Conservation (phyloP, 2,113 vertebrate genomes). For the Neolamprologus cancellatus region DNA sequence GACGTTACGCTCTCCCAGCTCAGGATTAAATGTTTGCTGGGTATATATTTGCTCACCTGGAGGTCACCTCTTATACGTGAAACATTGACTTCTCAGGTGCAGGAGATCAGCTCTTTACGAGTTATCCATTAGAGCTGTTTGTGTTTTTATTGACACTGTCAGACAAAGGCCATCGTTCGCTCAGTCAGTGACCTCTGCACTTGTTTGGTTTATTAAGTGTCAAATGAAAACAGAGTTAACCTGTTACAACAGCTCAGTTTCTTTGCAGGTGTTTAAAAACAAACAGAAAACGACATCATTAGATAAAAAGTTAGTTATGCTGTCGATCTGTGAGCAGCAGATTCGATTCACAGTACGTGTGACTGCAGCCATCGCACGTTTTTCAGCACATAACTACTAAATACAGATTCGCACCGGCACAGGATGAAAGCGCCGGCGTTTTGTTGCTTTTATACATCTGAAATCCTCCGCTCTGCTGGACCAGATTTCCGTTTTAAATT, state of each 20-base stretch:
- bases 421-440: neutral
- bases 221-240: neutral
- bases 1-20: neutral
- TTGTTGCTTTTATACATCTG: neutral
- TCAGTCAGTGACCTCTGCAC: neutral
- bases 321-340: neutral
- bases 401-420: neutral
- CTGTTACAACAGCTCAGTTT: neutral
- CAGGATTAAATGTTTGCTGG: neutral
- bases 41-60: neutral
- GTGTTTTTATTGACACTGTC: neutral
- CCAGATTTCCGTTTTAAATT: neutral
- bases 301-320: neutral
- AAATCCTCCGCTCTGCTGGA: neutral
- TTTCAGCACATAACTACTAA: neutral
- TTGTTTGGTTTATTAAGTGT: neutral
- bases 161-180: neutral
- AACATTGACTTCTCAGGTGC: neutral
- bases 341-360: accelerated
- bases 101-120: neutral
- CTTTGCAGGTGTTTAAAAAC: neutral
- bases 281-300: accelerated
- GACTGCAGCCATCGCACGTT: neutral
- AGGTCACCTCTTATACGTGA: neutral
- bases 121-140: neutral